Conservation (phyloP, 2,888 invertebrate genomes). For the Coremacera marginata region DNA sequence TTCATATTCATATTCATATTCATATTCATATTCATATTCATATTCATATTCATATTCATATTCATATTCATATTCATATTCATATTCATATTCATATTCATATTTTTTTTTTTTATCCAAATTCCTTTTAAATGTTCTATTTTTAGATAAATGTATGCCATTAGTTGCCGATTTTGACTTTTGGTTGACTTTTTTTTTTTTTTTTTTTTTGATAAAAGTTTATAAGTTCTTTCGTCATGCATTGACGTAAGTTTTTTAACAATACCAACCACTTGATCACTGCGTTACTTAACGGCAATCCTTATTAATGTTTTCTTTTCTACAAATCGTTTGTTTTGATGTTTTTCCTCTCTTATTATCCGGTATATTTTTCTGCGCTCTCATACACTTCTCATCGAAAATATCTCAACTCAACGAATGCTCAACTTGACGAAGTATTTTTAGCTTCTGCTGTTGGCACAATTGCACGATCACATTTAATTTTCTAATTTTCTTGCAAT, state of each 20-base stretch:
- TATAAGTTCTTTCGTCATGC: background rate
- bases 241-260: background rate
- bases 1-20: too few species aligned
- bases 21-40: too few species aligned
- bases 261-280: background rate
- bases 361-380: background rate
- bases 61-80: background rate
- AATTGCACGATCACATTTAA: constrained; percentile 24
- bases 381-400: constrained; percentile 6
- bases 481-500: constrained; percentile 40
- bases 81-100: too few species aligned
- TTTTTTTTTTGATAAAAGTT: background rate
- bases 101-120: background rate
- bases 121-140: too few species aligned
- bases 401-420: constrained; percentile 21
- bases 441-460: constrained; percentile 23
- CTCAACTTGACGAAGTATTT: constrained; percentile 24
- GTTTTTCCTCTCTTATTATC: background rate
- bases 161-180: too few species aligned
- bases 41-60: too few species aligned
- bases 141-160: too few species aligned
- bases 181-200: too few species aligned
- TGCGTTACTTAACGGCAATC: too few species aligned
- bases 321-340: background rate
- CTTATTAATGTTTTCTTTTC: background rate